A percentile compares a stretch with the other conserved stretches of the same genome.
Conservation (phyloP, 2,797 vertebrate species). For the Menidia menidia region DNA sequence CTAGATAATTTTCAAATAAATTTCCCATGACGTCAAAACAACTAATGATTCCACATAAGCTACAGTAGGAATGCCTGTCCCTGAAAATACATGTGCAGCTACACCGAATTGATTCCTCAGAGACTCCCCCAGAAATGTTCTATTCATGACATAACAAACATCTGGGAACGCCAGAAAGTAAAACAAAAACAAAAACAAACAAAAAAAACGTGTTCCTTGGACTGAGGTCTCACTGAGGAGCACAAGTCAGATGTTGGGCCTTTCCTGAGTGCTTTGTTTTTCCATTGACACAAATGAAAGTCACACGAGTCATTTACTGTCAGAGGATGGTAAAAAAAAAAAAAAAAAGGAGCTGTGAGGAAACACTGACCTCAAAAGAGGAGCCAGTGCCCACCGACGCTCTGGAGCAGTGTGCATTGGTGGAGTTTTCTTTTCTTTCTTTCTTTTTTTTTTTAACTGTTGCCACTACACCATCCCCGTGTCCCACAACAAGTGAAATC, state of each 20-base stretch:
- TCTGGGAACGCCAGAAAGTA: conserved; percentile 8
- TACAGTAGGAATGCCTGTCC: conserved; percentile 25
- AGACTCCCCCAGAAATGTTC: conserved; percentile 20
- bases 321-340: conserved; percentile 22
- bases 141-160: conserved; percentile 15
- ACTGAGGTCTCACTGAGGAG: neutral
- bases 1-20: conserved; percentile 8
- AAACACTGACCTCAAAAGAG: conserved; percentile 29
- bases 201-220: neutral
- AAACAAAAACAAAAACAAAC: conserved; percentile 1
- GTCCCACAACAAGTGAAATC: conserved; percentile 9
- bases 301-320: conserved; percentile 16
- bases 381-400: conserved; percentile 15
- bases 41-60: conserved; percentile 24
- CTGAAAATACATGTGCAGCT: conserved; percentile 31
- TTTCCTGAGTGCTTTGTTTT: conserved; percentile 29
- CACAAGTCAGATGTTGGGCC: neutral
- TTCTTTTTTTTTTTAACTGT: neutral
- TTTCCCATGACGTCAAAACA: conserved; percentile 34
- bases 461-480: neutral
- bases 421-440: neutral
- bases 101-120: conserved; percentile 21
- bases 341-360: conserved; percentile 14
- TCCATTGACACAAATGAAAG: neutral
- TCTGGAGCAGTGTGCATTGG: neutral